Percentiles rank a stretch among this genome's conserved stretches.
Evolutionary conservation across 2,888 invertebrate species (phyloP).

Genomic region (Cephus sareptanus): DNA sequence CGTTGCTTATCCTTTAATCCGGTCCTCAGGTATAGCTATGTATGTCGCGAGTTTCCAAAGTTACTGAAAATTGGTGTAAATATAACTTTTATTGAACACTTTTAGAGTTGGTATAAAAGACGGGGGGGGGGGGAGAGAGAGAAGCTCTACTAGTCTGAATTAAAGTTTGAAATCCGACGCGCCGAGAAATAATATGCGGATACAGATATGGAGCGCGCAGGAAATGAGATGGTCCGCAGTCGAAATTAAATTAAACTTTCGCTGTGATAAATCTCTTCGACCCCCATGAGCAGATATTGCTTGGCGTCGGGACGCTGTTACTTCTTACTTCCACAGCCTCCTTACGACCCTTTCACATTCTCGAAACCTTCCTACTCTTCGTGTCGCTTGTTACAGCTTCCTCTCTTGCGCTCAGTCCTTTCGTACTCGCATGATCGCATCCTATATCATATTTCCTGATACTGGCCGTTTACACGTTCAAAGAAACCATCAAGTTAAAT

Average conservation of each 20-base stretch:
- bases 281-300: background rate
- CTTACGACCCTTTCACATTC: background rate
- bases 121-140: background rate
- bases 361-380: background rate
- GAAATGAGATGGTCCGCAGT: slow-evolving; percentile 14
- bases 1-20: slow-evolving; percentile 47
- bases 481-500: background rate
- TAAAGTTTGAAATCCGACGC: slow-evolving; percentile 11
- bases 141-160: background rate
- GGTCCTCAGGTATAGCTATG: slow-evolving; percentile 27
- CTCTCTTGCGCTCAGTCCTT: background rate
- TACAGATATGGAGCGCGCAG: slow-evolving; percentile 1
- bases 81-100: background rate
- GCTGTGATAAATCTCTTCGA: slow-evolving; percentile 35
- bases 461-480: background rate
- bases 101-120: background rate
- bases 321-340: background rate
- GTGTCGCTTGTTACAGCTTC: slow-evolving; percentile 7
- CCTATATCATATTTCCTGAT: background rate
- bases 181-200: slow-evolving; percentile 8
- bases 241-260: slow-evolving; percentile 40
- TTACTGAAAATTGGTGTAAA: background rate
- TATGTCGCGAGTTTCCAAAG: background rate
- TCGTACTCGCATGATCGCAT: slow-evolving; percentile 1
- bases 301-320: background rate